Evolutionary conservation across 37 sponge, comb jelly and placozoan genomes (phyloP).

Genomic region (Agelas oroides): DNA sequence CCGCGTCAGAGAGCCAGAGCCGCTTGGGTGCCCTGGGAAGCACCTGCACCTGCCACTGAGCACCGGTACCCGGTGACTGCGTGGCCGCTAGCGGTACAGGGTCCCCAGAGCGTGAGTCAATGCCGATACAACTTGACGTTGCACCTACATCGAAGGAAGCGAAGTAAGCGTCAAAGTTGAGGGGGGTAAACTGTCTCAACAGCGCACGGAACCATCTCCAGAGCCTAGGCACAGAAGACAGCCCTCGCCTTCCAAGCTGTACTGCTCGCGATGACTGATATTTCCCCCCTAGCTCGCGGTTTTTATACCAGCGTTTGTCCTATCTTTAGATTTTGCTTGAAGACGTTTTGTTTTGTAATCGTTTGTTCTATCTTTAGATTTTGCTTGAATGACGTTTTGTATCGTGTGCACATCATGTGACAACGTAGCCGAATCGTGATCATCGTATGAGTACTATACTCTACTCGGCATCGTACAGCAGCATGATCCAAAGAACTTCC

Average conservation of each 20-base stretch:
- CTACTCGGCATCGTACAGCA: too few relatives aligned
- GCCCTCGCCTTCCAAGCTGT: not conserved
- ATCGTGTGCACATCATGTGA: slow-evolving; percentile 13
- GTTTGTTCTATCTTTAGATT: slow-evolving; percentile 4
- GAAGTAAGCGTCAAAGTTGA: slow-evolving; percentile 77
- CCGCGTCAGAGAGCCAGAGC: not conserved
- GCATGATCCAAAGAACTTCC: too few relatives aligned
- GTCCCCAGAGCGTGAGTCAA: slow-evolving; percentile 43
- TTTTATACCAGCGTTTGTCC: not conserved
- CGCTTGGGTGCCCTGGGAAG: slow-evolving; percentile 67
- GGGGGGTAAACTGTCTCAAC: slow-evolving; percentile 49
- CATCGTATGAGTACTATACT: too few relatives aligned
- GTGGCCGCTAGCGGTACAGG: slow-evolving; percentile 75
- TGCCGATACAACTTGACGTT: slow-evolving; percentile 9
- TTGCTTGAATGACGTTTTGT: too few relatives aligned
- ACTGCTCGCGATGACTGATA: not conserved
- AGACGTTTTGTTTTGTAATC: not conserved
- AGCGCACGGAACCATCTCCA: slow-evolving; percentile 44
- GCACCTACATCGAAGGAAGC: slow-evolving; percentile 61
- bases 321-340: slow-evolving; percentile 20
- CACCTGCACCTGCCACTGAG: slow-evolving; percentile 75
- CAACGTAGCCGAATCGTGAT: not conserved
- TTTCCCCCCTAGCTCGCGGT: not conserved
- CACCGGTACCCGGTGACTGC: slow-evolving; percentile 68
- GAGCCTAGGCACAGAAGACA: not conserved